phyloP scores from a whole-genome alignment of 2,113 vertebrate genomes.

The Prionailurus viverrinus region DNA sequence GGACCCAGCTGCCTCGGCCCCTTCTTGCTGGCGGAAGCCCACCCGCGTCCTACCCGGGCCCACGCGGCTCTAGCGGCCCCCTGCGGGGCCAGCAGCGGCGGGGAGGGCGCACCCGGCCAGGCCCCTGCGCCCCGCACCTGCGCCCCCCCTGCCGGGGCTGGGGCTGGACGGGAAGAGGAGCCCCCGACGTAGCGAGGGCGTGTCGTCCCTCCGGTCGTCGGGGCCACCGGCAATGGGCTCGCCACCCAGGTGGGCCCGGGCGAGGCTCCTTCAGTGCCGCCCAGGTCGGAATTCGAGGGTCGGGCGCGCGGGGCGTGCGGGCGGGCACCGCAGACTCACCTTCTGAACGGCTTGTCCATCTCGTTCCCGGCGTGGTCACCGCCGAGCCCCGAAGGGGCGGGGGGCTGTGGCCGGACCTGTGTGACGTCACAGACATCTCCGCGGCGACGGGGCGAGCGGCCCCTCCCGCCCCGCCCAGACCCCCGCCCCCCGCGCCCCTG shows the following conservation, averaged over 20 bases:
- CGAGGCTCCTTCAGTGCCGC: rapidly evolving
- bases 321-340: not conserved
- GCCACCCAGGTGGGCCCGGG: rapidly evolving
- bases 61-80: no score
- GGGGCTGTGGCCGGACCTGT: not conserved
- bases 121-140: no score
- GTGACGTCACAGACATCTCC: not conserved
- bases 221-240: not conserved
- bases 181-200: not conserved
- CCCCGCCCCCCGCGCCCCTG: not conserved
- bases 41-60: rapidly evolving
- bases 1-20: rapidly evolving
- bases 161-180: not conserved
- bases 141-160: not conserved
- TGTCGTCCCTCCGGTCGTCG: rapidly evolving
- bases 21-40: no score
- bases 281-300: rapidly evolving
- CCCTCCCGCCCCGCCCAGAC: rapidly evolving
- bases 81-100: not conserved
- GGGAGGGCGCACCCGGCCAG: not conserved
- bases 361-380: not conserved
- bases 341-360: not conserved
- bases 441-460: not conserved
- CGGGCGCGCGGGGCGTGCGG: rapidly evolving
- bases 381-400: not conserved